A percentile compares a stretch with the other conserved stretches of the same genome.
Evolutionary conservation across 2,113 vertebrate genomes (phyloP).

Genomic region (Megaptera novaeangliae): DNA sequence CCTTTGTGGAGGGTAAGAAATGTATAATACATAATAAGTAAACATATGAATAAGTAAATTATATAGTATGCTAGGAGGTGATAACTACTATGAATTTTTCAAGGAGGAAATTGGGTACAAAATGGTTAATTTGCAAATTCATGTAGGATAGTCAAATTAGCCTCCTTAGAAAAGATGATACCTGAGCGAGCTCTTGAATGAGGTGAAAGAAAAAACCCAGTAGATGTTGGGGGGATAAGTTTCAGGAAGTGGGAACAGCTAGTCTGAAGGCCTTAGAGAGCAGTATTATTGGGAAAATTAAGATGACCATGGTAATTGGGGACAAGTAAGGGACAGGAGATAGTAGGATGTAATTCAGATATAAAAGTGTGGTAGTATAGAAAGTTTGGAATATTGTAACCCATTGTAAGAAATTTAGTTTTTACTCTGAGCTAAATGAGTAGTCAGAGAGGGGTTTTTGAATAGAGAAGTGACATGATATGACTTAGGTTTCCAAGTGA

Average conservation of each 20-base stretch:
- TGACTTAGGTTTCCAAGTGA: neutral
- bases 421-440: neutral
- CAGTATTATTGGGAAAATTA: neutral
- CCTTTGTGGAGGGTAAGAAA: neutral
- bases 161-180: too few species aligned
- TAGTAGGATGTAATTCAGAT: neutral
- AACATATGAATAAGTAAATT: neutral
- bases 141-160: too few species aligned
- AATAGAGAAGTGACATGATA: neutral
- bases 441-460: neutral
- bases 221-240: too few species aligned
- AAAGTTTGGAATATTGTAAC: neutral
- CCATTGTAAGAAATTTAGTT: neutral
- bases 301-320: neutral
- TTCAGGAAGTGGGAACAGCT: neutral
- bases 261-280: too few species aligned
- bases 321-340: neutral
- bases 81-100: neutral
- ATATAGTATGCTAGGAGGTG: neutral
- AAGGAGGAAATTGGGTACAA: neutral
- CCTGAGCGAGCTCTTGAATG: too few species aligned
- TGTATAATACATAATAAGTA: neutral
- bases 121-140: neutral
- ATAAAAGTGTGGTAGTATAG: fast-evolving
- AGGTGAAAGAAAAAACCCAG: too few species aligned